Base-by-base conservation (phyloP, 2,888 invertebrate genomes). In the Plagiodera versicolora region DNA sequence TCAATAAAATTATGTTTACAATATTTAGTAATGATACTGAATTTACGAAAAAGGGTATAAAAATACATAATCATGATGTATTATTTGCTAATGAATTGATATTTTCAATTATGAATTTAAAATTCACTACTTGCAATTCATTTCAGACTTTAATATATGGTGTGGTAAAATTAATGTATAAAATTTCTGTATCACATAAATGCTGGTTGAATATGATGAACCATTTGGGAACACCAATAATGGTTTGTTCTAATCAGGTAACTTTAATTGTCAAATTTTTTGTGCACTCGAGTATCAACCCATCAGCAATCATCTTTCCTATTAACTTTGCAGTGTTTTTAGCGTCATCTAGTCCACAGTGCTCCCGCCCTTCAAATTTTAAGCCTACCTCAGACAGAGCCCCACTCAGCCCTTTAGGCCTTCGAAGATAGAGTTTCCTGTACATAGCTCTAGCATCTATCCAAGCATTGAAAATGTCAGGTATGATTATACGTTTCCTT, bases 311-410 rank as follows among this genome's bases (percentile, higher is more conserved):
- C 84, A 87, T 84, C 76, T 82, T 82, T 70, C 80, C 82, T 30
- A 84, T 82, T 56, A 87, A 76, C 46, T 76, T 77, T 10, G 86
- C 87, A 49, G 87, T 84, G 74, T 87, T 88, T 67, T 82, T 81
- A 11, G 87, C 84, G 77, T 88, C 87, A 75, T 85, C 81, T 32
- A 86, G 77, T 35, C 87, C 87, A 49, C 85, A 86, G 72, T 87
- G 87, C 65, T 85, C 80, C 51, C 82, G 79, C 5, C 87, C 87
- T 69, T 84, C 82, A 77, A 87, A 88, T 11, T 76, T 68, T 48
- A 87, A 74, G 0, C 85, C 85, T 11, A 86, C 77, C 71, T 86
- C 84, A 44, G 77, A 75, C 18, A 87, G 73, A 2, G 87, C 87
- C 60, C 86, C 86, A 64, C 77, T 77, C 55, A 85, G 70, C 11